Percentiles rank a stretch among this genome's conserved stretches.
Conservation (phyloP, 2,888 invertebrate species). For the Torymus aiolomorphi region DNA sequence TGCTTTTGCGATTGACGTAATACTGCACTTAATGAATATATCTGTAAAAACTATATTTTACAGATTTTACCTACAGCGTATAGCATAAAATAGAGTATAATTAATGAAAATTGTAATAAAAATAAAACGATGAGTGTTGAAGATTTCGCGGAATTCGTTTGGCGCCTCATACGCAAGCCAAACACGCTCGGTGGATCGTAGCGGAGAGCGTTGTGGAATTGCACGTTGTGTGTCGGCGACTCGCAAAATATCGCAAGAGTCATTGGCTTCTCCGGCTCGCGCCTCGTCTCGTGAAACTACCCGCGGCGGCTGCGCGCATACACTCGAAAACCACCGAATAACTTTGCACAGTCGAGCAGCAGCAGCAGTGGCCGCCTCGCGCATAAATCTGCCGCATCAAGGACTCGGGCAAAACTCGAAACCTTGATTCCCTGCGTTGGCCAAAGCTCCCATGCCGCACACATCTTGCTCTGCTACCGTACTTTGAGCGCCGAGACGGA, state of each 20-base stretch:
- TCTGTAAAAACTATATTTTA: too few relatives aligned
- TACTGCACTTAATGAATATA: too few relatives aligned
- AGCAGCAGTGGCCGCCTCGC: background rate
- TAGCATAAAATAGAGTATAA: too few relatives aligned
- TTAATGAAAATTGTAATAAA: too few relatives aligned
- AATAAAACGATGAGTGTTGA: too few relatives aligned
- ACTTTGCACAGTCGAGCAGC: background rate
- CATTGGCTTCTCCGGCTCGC: conserved; percentile 31
- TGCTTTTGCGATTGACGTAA: too few relatives aligned
- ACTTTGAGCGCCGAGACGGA: too few relatives aligned
- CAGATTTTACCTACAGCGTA: too few relatives aligned
- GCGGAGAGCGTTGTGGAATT: background rate
- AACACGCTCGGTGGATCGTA: too few relatives aligned
- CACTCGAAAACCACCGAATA: conserved; percentile 35
- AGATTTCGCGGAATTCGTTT: too few relatives aligned
- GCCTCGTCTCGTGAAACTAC: conserved; percentile 27
- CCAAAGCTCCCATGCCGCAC: background rate
- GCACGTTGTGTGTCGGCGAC: background rate
- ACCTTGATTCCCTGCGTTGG: conserved; percentile 21
- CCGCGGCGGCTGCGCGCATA: background rate
- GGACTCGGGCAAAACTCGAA: conserved; percentile 34
- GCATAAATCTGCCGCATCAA: conserved; percentile 45
- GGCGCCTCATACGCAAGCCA: too few relatives aligned
- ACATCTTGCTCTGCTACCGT: too few relatives aligned
- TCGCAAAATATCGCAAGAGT: conserved; percentile 29